These are phyloP conservation scores for Sebastes taczanowskii DNA, from an alignment of 2,797 vertebrate genomes.

Conservation along the genomic window DNA sequence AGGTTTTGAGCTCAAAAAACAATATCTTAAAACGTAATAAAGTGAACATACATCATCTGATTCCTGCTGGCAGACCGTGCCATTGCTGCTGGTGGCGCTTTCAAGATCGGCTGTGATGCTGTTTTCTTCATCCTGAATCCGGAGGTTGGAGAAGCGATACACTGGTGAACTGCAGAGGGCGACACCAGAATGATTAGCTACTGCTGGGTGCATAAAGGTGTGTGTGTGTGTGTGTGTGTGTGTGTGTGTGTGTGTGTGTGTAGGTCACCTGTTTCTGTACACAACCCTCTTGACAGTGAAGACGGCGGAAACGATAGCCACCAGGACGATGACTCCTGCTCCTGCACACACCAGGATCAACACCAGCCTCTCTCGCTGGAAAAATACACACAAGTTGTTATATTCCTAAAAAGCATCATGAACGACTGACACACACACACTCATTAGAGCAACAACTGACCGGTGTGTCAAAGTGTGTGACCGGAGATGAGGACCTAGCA, in stretches of 20 bases:
- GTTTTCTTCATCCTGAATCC: slow-evolving; percentile 72
- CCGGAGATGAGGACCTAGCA: slow-evolving; percentile 23
- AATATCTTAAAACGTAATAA: background rate
- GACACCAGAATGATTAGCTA: background rate
- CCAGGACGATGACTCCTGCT: slow-evolving; percentile 69
- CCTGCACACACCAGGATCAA: slow-evolving; percentile 76
- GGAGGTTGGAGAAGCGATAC: slow-evolving; percentile 83
- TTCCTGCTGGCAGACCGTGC: slow-evolving; percentile 67
- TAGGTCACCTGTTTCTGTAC: slow-evolving; percentile 70
- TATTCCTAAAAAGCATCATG: no score
- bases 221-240: background rate
- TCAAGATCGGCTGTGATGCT: slow-evolving; percentile 47
- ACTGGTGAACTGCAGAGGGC: slow-evolving; percentile 63
- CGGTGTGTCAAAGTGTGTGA: slow-evolving; percentile 64
- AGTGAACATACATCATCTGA: slow-evolving; percentile 76
- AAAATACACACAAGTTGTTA: slow-evolving; percentile 18
- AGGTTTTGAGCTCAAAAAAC: background rate
- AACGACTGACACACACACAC: background rate
- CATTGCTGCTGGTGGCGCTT: slow-evolving; percentile 68
- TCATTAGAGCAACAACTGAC: slow-evolving; percentile 53
- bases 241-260: background rate
- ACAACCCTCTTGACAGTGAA: slow-evolving; percentile 71
- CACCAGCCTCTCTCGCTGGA: slow-evolving; percentile 76
- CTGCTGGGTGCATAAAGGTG: fast-evolving
- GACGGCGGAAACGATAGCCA: slow-evolving; percentile 51